These are phyloP conservation scores for Heliconius hermathena DNA, from an alignment of 1,140 invertebrate species.

Conservation along the genomic window DNA sequence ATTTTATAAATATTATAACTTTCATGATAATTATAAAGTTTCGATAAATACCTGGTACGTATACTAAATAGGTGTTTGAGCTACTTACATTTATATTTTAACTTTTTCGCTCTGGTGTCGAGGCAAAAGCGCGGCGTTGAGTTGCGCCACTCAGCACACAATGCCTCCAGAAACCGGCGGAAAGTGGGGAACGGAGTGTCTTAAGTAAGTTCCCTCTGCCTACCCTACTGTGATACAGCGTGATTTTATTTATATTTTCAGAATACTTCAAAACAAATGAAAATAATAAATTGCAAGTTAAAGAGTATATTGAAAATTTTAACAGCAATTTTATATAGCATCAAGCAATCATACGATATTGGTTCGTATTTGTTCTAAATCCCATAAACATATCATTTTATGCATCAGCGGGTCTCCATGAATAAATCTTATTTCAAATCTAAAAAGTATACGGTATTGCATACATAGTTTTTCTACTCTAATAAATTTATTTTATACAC, in stretches of 20 bases:
- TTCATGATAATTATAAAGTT: too few species aligned
- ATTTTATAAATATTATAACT: too few species aligned
- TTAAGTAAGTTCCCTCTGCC: too few species aligned
- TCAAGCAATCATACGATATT: background rate
- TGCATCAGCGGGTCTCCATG: conserved; percentile 23
- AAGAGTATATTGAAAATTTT: background rate
- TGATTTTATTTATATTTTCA: background rate
- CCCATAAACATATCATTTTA: conserved; percentile 27
- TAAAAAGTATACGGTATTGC: background rate
- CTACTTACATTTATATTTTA: too few species aligned
- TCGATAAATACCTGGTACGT: too few species aligned
- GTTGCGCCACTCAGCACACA: too few species aligned
- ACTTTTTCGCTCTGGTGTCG: too few species aligned
- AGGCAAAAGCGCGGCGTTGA: too few species aligned
- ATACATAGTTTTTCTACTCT: background rate
- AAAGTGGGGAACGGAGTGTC: too few species aligned
- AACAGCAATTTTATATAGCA: background rate
- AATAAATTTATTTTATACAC: background rate
- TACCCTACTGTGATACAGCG: too few species aligned
- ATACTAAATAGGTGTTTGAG: too few species aligned
- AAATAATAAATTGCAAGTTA: background rate
- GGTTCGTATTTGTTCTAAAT: conserved; percentile 18
- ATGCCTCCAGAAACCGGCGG: too few species aligned
- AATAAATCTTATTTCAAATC: conserved; percentile 32
- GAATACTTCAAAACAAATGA: background rate